These are phyloP conservation scores for Ooceraea biroi DNA, from an alignment of 1,140 invertebrate species.

Conservation along the genomic window DNA sequence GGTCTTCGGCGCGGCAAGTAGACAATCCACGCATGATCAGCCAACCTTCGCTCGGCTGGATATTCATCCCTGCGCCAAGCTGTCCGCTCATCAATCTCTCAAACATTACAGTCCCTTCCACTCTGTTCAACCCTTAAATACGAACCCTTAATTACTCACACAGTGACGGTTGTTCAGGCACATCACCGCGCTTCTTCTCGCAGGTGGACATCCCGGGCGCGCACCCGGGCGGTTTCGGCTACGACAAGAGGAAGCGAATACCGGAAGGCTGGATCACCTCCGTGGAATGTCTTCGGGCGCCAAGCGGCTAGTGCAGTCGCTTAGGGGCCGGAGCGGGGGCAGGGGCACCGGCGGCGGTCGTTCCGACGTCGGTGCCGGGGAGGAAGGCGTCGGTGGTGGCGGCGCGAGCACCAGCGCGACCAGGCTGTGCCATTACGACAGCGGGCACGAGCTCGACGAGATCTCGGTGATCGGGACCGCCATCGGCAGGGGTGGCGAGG, in stretches of 20 bases:
- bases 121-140: too few relatives aligned
- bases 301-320: conserved; percentile 90
- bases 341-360: conserved; percentile 80
- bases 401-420: conserved; percentile 85
- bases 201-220: conserved; percentile 67
- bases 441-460: conserved; percentile 91
- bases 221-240: conserved; percentile 63
- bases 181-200: too few relatives aligned
- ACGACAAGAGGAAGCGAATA: conserved; percentile 58
- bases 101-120: too few relatives aligned
- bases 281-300: conserved; percentile 88
- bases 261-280: conserved; percentile 84
- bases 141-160: too few relatives aligned
- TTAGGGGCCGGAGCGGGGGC: conserved; percentile 86
- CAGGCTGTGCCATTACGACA: conserved; percentile 85
- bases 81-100: too few relatives aligned
- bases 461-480: conserved; percentile 91
- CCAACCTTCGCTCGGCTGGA: background rate
- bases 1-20: background rate
- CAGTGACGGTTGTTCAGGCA: too few relatives aligned
- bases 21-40: background rate
- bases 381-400: conserved; percentile 84
- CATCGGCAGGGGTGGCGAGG: conserved; percentile 85
- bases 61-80: too few relatives aligned
- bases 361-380: conserved; percentile 82